Evolutionary conservation across 2,888 invertebrate genomes (phyloP).

Genomic region (Drosophila barbarae): DNA sequence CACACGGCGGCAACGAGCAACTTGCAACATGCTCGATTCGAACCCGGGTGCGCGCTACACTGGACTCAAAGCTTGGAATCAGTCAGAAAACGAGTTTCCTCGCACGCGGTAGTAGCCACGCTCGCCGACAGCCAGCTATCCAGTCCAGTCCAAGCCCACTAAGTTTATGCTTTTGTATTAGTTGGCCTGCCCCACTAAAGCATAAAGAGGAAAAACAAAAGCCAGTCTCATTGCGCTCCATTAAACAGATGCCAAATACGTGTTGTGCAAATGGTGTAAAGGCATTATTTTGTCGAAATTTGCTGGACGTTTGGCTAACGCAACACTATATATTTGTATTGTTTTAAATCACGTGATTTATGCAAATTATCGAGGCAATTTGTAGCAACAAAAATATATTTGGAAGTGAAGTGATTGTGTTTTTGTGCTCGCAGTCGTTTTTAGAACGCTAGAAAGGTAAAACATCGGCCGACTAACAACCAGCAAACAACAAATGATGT

Average conservation of each 20-base stretch:
- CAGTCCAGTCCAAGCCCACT: constrained; percentile 1
- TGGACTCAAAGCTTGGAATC: constrained; percentile 31
- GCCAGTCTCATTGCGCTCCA: constrained; percentile 35
- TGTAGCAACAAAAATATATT: constrained; percentile 2
- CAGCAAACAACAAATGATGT: constrained; percentile 21
- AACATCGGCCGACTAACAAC: constrained; percentile 12
- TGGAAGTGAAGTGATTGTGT: constrained; percentile 39
- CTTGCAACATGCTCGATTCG: constrained; percentile 54
- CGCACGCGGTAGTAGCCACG: constrained; percentile 51
- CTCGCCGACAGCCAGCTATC: constrained; percentile 10
- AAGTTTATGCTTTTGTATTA: constrained; percentile 13
- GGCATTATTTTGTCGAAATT: constrained; percentile 16
- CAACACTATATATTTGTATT: constrained; percentile 15
- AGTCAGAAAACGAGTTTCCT: constrained; percentile 61
- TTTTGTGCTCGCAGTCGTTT: constrained; percentile 50
- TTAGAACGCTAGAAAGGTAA: constrained; percentile 52
- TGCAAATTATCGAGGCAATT: constrained; percentile 20
- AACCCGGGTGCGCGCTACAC: constrained; percentile 9
- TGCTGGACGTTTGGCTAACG: constrained; percentile 1
- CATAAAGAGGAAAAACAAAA: constrained; percentile 2
- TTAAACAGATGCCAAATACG: constrained; percentile 37
- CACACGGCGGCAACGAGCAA: constrained; percentile 29
- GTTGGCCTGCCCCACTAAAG: constrained; percentile 23
- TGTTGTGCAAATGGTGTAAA: constrained; percentile 37
- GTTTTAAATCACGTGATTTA: constrained; percentile 18